Conservation (phyloP, 1,140 invertebrate genomes). For the Stratiolaelaps scimitus region DNA sequence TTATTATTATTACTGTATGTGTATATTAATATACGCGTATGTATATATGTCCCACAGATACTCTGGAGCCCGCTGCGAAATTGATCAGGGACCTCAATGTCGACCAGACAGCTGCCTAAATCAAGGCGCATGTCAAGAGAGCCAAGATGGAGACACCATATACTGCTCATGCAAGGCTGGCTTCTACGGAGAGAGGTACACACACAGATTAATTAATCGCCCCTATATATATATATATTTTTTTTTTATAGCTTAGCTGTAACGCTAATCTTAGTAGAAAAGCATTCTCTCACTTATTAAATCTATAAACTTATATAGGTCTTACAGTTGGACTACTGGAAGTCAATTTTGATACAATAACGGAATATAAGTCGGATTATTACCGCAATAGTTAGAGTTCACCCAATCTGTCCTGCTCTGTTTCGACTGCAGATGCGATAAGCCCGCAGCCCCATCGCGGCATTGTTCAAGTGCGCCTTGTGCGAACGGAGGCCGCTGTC, state of each 20-base stretch:
- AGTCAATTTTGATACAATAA: too few species aligned
- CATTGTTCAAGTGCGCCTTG: slow-evolving; percentile 9
- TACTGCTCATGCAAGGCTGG: slow-evolving; percentile 20
- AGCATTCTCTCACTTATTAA: too few species aligned
- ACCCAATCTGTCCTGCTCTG: too few species aligned
- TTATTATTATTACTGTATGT: too few species aligned
- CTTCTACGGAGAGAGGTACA: slow-evolving; percentile 4
- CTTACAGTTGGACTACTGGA: too few species aligned
- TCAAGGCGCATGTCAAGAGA: slow-evolving; percentile 18
- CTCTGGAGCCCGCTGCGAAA: slow-evolving; percentile 2
- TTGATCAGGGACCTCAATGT: neutral
- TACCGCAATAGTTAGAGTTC: too few species aligned
- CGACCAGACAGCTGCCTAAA: slow-evolving; percentile 9
- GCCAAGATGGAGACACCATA: neutral
- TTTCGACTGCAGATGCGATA: slow-evolving; percentile 5
- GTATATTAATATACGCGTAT: neutral
- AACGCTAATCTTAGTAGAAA: too few species aligned
- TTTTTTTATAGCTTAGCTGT: too few species aligned
- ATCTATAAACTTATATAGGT: too few species aligned
- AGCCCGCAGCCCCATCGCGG: slow-evolving; percentile 1
- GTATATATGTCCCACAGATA: neutral
- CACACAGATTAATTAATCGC: neutral
- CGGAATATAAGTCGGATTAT: too few species aligned
- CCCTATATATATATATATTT: too few species aligned
- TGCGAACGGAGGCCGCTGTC: slow-evolving; percentile 17